Base-by-base conservation (phyloP, 2,113 vertebrate genomes). In the Nymphicus hollandicus region DNA sequence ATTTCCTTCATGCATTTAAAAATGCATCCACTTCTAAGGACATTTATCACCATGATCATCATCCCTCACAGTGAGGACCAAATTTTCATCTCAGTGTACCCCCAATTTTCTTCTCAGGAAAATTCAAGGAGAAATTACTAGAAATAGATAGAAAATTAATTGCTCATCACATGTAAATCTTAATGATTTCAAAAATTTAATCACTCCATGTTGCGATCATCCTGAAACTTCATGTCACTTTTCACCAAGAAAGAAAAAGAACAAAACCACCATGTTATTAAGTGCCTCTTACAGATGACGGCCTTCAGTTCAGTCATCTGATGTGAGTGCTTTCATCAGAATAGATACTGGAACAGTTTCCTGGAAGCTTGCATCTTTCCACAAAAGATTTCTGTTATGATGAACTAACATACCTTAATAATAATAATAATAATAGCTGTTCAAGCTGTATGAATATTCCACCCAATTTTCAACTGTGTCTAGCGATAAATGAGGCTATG, bases 1-100 rank as follows among this genome's bases (percentile, higher is more conserved):
- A 86, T 92, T 94, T 94, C 68, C 88, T 74, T 81, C 55, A 91
- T 0, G 2, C 91, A 89, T 92, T 93, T 92, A 96, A 97, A 95
- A 84, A 92, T 91, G 35, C 31, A 85, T 93, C 71, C 22, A 56
- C 37, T 89, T 66, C 46, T 11, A 81, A 77, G 63, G 44, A 53
- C 11, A 86, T 80, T 83, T 31, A 63, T 74, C 63, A 86, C 33
- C 44, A 35, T 3, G 3, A 76, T 81, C 72, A 83, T 61, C 39
- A 31, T 65, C 27, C 14, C 55, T 91, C 31, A 56, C 17, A 52
- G 19, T 79, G 53, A 91, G 77, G 92, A 46, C 6, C 41, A 5
- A 41, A 41, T 41, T 41, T 41, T 41, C 41, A 41, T 41, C 41
- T 41, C 41, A 41, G 41, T 56, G 27, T 72, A 25, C 5, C 14